Percentiles rank a stretch among this genome's conserved stretches.
phyloP scores from a whole-genome alignment of 2,797 vertebrate species.

The Alfaro cultratus region DNA sequence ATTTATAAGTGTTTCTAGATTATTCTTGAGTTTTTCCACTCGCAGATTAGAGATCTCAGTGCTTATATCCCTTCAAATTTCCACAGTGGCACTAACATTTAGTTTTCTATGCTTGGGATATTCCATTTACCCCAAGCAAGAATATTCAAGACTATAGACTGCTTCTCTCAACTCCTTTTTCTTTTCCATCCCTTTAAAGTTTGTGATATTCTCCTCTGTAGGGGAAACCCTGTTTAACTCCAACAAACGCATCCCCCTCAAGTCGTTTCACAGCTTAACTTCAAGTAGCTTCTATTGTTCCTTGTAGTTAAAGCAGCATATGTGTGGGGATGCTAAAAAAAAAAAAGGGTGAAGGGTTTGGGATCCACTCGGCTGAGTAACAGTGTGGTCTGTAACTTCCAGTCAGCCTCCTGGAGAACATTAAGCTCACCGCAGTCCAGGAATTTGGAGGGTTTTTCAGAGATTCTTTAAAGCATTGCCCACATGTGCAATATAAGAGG shows the following conservation, averaged over 20 bases:
- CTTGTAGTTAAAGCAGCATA: slow-evolving; percentile 68
- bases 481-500: slow-evolving; percentile 38
- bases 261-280: slow-evolving; percentile 70
- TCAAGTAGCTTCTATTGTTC: slow-evolving; percentile 74
- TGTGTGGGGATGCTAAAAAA: slow-evolving; percentile 67
- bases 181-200: slow-evolving; percentile 28
- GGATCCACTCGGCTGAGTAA: slow-evolving; percentile 41
- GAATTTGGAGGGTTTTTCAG: slow-evolving; percentile 57
- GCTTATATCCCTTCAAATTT: slow-evolving; percentile 40
- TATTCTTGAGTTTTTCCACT: slow-evolving; percentile 17
- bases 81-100: slow-evolving; percentile 53
- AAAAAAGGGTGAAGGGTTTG: slow-evolving; percentile 6
- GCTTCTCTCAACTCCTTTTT: slow-evolving; percentile 3
- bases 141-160: slow-evolving; percentile 28
- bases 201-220: slow-evolving; percentile 36
- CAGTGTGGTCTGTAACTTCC: slow-evolving; percentile 61
- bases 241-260: slow-evolving; percentile 69
- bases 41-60: slow-evolving; percentile 41
- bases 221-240: slow-evolving; percentile 73
- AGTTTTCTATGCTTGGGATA: slow-evolving; percentile 55
- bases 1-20: slow-evolving; percentile 3
- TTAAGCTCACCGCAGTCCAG: slow-evolving; percentile 46
- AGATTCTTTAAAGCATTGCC: slow-evolving; percentile 44
- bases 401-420: slow-evolving; percentile 35
- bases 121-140: slow-evolving; percentile 31